Conservation (phyloP, 2,113 vertebrate genomes). For the Pheucticus melanocephalus region DNA sequence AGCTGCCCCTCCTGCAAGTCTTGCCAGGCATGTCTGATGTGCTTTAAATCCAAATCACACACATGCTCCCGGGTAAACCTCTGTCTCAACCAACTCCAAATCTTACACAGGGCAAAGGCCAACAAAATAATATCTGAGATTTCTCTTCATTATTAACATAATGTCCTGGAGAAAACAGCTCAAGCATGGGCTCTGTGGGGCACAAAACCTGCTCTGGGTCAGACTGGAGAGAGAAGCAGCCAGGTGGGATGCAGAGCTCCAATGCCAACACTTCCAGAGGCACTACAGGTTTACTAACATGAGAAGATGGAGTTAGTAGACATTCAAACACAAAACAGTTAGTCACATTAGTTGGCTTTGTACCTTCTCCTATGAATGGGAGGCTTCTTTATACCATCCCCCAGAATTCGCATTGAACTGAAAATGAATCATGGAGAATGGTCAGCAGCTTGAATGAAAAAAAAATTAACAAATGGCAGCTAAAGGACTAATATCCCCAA, state of each 20-base stretch:
- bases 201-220: not conserved
- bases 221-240: not conserved
- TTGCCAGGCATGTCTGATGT: not conserved
- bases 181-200: not conserved
- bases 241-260: not conserved
- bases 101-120: not conserved
- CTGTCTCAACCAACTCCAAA: not conserved
- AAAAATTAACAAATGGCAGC: conserved; percentile 25
- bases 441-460: conserved; percentile 67
- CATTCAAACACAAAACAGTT: conserved; percentile 62
- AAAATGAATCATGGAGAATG: conserved; percentile 81
- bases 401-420: conserved; percentile 86
- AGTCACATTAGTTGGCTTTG: conserved; percentile 67
- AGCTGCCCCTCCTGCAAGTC: not conserved
- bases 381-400: conserved; percentile 85
- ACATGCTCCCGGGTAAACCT: not conserved
- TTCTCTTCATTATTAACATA: not conserved
- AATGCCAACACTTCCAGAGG: not conserved
- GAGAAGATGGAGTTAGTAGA: conserved; percentile 69
- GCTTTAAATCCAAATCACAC: not conserved
- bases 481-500: not conserved
- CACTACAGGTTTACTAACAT: not conserved
- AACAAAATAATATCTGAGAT: not conserved
- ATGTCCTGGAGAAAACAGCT: not conserved
- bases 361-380: conserved; percentile 97